Conservation (phyloP, 2,113 vertebrate species). For the Xenopus borealis region DNA sequence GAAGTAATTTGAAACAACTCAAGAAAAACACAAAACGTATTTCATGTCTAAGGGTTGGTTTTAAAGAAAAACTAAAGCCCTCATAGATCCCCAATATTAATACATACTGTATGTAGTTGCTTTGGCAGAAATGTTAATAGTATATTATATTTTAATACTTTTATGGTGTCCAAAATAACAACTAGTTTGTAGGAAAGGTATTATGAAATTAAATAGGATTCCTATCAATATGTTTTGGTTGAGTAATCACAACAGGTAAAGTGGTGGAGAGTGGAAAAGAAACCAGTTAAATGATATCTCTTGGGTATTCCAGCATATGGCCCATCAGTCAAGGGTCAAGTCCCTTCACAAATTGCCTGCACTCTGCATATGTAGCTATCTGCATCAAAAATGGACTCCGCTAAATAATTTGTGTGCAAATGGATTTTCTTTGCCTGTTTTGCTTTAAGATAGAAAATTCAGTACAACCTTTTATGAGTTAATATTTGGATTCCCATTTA, state of each 20-base stretch:
- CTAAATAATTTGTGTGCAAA: neutral
- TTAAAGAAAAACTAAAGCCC: too few relatives aligned
- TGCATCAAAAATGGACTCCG: slow-evolving; percentile 78
- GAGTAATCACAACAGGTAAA: slow-evolving; percentile 67
- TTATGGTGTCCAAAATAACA: slow-evolving; percentile 11
- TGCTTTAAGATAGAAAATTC: too few relatives aligned
- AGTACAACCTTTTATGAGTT: too few relatives aligned
- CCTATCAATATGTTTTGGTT: slow-evolving; percentile 75
- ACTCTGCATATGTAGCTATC: slow-evolving; percentile 81
- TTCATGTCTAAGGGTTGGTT: too few relatives aligned
- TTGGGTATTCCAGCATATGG: slow-evolving; percentile 77
- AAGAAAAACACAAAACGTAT: slow-evolving; percentile 46
- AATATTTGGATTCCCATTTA: too few relatives aligned
- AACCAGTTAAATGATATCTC: slow-evolving; percentile 69
- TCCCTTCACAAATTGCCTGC: slow-evolving; percentile 81
- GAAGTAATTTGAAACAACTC: slow-evolving; percentile 71
- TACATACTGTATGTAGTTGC: too few relatives aligned
- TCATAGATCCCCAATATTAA: too few relatives aligned
- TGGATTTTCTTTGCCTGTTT: too few relatives aligned
- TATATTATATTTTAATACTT: too few relatives aligned
- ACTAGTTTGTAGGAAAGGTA: too few relatives aligned
- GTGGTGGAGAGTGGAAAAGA: slow-evolving; percentile 69
- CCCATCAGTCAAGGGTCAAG: slow-evolving; percentile 84
- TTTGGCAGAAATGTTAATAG: too few relatives aligned
- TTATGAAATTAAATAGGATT: slow-evolving; percentile 70